phyloP scores from a whole-genome alignment of 2,797 vertebrate genomes.

The Pterois miles region DNA sequence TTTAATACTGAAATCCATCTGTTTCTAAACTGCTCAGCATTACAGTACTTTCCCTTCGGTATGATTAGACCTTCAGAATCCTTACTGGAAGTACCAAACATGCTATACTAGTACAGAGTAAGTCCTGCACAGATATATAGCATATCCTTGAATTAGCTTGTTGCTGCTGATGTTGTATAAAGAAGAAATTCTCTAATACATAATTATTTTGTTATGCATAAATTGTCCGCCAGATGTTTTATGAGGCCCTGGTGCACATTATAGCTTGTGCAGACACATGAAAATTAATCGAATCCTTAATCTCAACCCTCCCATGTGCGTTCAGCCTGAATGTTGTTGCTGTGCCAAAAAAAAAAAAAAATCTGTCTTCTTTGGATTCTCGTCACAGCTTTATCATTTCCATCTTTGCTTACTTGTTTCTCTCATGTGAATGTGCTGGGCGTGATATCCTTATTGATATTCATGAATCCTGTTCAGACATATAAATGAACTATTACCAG shows the following conservation, averaged over 20 bases:
- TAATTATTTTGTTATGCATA: background rate
- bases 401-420: slow-evolving; percentile 24
- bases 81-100: background rate
- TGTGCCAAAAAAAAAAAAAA: slow-evolving; percentile 27
- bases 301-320: slow-evolving; percentile 10
- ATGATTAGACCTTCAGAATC: background rate
- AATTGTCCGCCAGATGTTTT: background rate
- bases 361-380: slow-evolving; percentile 53
- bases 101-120: background rate
- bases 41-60: background rate
- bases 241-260: background rate
- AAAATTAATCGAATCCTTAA: slow-evolving; percentile 44
- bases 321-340: background rate
- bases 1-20: background rate
- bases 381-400: slow-evolving; percentile 34
- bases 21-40: background rate
- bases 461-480: slow-evolving; percentile 51
- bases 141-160: background rate
- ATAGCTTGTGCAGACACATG: slow-evolving; percentile 24
- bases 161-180: background rate
- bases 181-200: background rate
- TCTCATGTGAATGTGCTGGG: slow-evolving; percentile 24
- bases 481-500: slow-evolving; percentile 47
- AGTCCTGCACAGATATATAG: background rate
- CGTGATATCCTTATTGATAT: slow-evolving; percentile 52